Conservation (phyloP, 2,797 vertebrate genomes). For the Enoplosus armatus region DNA sequence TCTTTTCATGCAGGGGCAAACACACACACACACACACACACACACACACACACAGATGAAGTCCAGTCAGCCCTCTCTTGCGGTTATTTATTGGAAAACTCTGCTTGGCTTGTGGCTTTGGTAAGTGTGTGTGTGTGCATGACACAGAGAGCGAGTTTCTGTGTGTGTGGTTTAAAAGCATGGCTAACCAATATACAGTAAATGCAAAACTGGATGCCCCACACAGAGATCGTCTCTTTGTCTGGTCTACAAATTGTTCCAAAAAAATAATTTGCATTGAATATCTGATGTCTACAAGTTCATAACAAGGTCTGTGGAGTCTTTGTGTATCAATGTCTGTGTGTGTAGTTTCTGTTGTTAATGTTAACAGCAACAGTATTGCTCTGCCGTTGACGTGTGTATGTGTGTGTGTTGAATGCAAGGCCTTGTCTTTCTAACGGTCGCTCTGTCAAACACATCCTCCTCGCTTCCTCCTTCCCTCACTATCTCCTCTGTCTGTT, state of each 20-base stretch:
- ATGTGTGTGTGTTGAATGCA: conserved; percentile 24
- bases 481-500: conserved; percentile 59
- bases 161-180: conserved; percentile 54
- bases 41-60: conserved; percentile 8
- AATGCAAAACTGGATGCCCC: conserved; percentile 21
- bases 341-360: too few relatives aligned
- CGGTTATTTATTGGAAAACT: conserved; percentile 51
- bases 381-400: background rate
- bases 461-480: conserved; percentile 63
- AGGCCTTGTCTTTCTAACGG: conserved; percentile 63
- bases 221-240: background rate
- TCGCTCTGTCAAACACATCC: conserved; percentile 66
- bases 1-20: conserved; percentile 3
- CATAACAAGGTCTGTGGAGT: background rate
- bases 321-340: background rate
- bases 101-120: conserved; percentile 48
- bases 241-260: background rate
- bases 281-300: background rate
- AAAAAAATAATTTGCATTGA: conserved; percentile 12
- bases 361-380: background rate
- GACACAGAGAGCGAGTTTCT: background rate
- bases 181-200: conserved; percentile 35
- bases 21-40: conserved; percentile 13
- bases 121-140: conserved; percentile 13
- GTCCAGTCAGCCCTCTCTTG: conserved; percentile 36